Conservation (phyloP, 2,888 invertebrate genomes). For the Hydrotaea cyrtoneurina region DNA sequence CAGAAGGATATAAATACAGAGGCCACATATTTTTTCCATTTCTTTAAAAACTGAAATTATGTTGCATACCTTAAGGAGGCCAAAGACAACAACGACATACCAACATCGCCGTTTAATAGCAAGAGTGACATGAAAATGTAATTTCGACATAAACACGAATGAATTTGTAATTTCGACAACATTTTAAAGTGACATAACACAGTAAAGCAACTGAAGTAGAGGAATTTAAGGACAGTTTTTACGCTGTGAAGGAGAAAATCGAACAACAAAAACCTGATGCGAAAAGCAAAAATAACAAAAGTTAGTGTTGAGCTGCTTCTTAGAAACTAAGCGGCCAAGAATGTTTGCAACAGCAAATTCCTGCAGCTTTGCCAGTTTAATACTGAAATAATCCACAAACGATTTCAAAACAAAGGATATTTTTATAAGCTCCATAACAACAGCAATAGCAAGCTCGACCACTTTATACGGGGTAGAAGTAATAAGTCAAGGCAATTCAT, state of each 20-base stretch:
- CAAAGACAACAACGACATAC: not conserved
- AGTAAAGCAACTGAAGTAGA: not conserved
- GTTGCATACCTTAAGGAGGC: slow-evolving; percentile 24
- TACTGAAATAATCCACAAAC: too few relatives aligned
- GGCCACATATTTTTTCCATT: too few relatives aligned
- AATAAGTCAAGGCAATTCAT: too few relatives aligned
- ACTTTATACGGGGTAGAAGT: too few relatives aligned
- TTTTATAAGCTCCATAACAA: not conserved
- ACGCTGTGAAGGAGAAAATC: not conserved
- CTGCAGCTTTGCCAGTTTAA: too few relatives aligned
- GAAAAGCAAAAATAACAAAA: not conserved
- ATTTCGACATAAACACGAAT: not conserved
- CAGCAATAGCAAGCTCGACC: not conserved
- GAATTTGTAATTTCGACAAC: not conserved
- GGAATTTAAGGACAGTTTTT: slow-evolving; percentile 12
- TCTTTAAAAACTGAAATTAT: not conserved
- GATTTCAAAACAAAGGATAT: not conserved
- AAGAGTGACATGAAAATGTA: slow-evolving; percentile 12
- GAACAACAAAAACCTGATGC: not conserved
- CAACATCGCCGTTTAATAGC: slow-evolving; percentile 21
- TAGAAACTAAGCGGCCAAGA: too few relatives aligned
- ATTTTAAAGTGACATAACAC: slow-evolving; percentile 4
- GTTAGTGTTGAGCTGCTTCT: too few relatives aligned
- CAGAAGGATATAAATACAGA: slow-evolving; percentile 19
- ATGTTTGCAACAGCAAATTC: too few relatives aligned